Conservation (phyloP, 2,888 invertebrate genomes). For the Hemistola chrysoprasaria region DNA sequence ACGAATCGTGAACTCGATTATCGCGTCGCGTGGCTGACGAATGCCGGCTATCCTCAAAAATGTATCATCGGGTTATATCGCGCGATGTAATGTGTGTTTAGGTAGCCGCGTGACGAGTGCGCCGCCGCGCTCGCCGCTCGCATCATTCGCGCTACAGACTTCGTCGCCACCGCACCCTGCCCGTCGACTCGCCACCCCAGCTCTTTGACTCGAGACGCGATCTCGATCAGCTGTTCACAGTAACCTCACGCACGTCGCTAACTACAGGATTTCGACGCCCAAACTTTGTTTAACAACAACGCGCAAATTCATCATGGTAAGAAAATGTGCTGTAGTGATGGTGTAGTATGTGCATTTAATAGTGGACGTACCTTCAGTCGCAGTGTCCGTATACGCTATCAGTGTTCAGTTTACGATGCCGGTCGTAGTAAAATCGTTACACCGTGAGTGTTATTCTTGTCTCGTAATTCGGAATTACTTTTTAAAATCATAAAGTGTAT, state of each 20-base stretch:
- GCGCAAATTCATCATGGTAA: conserved; percentile 65
- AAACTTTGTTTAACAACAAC: conserved; percentile 51
- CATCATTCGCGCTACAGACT: conserved; percentile 73
- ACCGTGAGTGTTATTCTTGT: conserved; percentile 18
- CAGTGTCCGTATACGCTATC: conserved; percentile 42
- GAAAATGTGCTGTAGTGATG: conserved; percentile 58
- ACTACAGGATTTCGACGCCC: conserved; percentile 28
- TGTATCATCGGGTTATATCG: conserved; percentile 61
- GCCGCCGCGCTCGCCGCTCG: conserved; percentile 63
- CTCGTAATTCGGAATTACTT: conserved; percentile 10
- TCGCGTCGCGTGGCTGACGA: conserved; percentile 63
- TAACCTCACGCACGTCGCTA: conserved; percentile 41
- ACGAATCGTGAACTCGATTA: conserved; percentile 57
- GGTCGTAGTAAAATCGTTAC: conserved; percentile 19
- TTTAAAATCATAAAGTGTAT: conserved; percentile 5
- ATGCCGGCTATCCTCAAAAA: conserved; percentile 66
- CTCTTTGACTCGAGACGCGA: conserved; percentile 45
- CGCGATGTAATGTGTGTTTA: conserved; percentile 57
- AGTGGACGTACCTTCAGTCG: conserved; percentile 46
- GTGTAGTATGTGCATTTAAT: conserved; percentile 54
- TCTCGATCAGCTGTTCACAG: conserved; percentile 68
- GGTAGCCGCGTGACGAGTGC: conserved; percentile 69
- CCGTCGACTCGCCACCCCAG: conserved; percentile 47
- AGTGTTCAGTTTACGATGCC: conserved; percentile 26
- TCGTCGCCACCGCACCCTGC: conserved; percentile 56